phyloP scores from a whole-genome alignment of 2,113 vertebrate species.

The Cyprinodon tularosa region DNA sequence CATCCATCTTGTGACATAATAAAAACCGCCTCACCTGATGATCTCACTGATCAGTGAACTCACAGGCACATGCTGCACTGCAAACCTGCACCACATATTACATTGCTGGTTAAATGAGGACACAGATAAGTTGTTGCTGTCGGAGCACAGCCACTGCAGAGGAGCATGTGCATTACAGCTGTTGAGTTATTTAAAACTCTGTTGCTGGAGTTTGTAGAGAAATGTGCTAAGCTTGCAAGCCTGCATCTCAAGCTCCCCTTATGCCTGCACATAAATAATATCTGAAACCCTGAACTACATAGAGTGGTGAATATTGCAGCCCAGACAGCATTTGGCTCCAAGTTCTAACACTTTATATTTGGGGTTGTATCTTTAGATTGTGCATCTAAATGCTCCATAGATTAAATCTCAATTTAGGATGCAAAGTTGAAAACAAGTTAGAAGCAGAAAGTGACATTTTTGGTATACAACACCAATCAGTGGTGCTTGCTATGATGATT shows the following conservation, averaged over 20 bases:
- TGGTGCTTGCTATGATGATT: not conserved
- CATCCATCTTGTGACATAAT: conserved; percentile 22
- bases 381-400: not conserved
- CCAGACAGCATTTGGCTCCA: not conserved
- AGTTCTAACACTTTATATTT: not conserved
- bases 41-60: not conserved
- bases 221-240: conserved; percentile 10
- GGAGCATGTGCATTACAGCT: conserved; percentile 27
- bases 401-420: not conserved
- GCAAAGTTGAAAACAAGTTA: not conserved
- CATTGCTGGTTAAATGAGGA: conserved; percentile 35
- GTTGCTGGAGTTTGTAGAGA: conserved; percentile 22
- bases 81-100: conserved; percentile 13
- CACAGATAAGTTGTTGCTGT: not conserved
- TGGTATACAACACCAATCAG: not conserved
- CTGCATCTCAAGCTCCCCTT: conserved; percentile 33
- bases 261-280: conserved; percentile 47
- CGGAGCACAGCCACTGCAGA: conserved; percentile 6
- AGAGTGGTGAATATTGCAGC: conserved; percentile 24
- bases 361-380: conserved; percentile 8
- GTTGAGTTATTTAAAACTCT: conserved; percentile 48
- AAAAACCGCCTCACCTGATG: conserved; percentile 5
- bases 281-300: conserved; percentile 38
- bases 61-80: conserved; percentile 9
- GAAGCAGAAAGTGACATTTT: no score